Conservation (phyloP, 2,113 vertebrate genomes). For the Acrocephalus arundinaceus region DNA sequence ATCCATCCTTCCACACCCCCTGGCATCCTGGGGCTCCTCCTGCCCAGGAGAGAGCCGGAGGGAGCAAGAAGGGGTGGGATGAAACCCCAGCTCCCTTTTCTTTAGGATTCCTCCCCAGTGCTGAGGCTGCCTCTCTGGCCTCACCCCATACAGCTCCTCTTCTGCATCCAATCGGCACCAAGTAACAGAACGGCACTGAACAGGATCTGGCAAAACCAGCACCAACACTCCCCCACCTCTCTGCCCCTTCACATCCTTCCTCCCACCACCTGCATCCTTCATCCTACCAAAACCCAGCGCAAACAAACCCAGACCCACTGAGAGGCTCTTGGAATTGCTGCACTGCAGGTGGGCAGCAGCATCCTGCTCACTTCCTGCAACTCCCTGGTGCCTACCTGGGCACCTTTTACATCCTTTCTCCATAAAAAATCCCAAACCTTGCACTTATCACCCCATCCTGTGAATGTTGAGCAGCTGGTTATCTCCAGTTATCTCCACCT, state of each 20-base stretch:
- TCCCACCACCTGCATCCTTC: neutral
- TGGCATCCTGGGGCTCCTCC: neutral
- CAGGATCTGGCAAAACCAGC: neutral
- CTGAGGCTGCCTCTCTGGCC: neutral
- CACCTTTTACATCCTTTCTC: neutral
- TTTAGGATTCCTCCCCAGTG: neutral
- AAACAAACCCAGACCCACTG: neutral
- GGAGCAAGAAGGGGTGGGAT: neutral
- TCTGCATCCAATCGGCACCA: neutral
- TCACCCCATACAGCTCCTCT: neutral
- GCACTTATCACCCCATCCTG: neutral
- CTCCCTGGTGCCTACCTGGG: neutral
- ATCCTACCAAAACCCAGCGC: neutral
- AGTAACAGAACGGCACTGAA: fast-evolving
- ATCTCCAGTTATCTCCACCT: too few species aligned
- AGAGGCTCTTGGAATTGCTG: fast-evolving
- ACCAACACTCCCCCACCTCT: neutral
- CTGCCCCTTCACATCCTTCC: neutral
- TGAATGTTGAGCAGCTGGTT: neutral
- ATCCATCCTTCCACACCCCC: neutral
- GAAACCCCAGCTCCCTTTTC: neutral
- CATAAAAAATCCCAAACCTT: neutral
- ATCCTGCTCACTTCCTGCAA: fast-evolving
- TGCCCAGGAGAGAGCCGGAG: neutral
- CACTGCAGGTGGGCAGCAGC: neutral